Evolutionary conservation across 2,113 vertebrate genomes (phyloP).

Genomic region (Felis chaus): DNA sequence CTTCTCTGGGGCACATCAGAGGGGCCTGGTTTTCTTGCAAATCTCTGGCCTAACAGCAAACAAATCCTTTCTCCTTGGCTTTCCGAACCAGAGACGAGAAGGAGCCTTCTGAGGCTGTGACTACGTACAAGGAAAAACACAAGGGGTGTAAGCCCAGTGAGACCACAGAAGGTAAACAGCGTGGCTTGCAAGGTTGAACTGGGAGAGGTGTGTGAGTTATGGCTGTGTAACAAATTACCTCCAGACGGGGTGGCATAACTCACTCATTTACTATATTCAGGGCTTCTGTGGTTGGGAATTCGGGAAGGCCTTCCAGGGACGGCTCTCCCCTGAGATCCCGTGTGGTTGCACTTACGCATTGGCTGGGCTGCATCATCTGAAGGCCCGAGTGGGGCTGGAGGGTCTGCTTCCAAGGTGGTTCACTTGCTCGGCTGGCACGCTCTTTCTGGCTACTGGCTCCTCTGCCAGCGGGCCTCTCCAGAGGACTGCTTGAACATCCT

Average conservation of each 20-base stretch:
- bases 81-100: background rate
- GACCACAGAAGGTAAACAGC: background rate
- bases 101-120: background rate
- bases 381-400: background rate
- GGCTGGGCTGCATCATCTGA: background rate
- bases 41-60: background rate
- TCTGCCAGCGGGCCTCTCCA: background rate
- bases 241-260: accelerated
- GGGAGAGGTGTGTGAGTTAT: background rate
- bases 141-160: background rate
- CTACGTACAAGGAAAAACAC: background rate
- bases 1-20: background rate
- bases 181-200: background rate
- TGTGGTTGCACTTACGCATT: background rate
- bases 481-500: background rate
- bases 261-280: accelerated
- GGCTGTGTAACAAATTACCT: background rate
- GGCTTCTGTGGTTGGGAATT: background rate
- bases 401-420: no score
- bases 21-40: background rate
- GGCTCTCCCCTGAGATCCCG: background rate
- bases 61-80: background rate
- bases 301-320: accelerated
- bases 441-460: background rate
- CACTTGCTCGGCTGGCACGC: no score